phyloP scores from a whole-genome alignment of 2,797 vertebrate species.

The Petrocephalus schoutedeni region DNA sequence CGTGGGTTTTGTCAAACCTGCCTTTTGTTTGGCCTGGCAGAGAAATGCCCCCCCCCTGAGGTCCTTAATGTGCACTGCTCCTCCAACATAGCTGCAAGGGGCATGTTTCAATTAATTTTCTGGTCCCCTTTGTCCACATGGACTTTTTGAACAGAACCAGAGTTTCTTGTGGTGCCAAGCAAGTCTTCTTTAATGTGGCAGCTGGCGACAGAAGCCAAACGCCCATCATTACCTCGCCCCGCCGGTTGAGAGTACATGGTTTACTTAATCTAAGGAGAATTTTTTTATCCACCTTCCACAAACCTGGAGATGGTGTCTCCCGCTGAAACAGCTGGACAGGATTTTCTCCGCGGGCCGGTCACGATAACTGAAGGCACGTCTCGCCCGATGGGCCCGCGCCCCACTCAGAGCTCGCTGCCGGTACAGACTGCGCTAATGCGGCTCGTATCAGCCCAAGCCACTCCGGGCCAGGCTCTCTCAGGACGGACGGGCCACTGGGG shows the following conservation, averaged over 20 bases:
- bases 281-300: not conserved
- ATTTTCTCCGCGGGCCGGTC: not conserved
- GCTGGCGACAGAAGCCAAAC: not conserved
- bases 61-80: constrained; percentile 53
- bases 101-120: constrained; percentile 56
- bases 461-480: not conserved
- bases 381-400: not conserved
- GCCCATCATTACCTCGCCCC: not conserved
- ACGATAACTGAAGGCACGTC: not conserved
- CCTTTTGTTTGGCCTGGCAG: constrained; percentile 58
- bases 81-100: constrained; percentile 49
- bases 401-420: not conserved
- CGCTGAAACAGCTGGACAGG: not conserved
- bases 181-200: not conserved
- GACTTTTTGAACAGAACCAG: not conserved
- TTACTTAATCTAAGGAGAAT: not conserved
- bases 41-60: constrained; percentile 47
- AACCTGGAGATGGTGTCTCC: not conserved
- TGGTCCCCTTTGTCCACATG: constrained; percentile 24
- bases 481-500: not conserved
- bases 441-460: not conserved
- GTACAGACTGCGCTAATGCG: not conserved
- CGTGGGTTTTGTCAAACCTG: constrained; percentile 38
- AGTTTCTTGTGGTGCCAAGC: not conserved
- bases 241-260: not conserved